These are phyloP conservation scores for Physella acuta DNA, from an alignment of 1,140 invertebrate genomes.

Conservation along the genomic window DNA sequence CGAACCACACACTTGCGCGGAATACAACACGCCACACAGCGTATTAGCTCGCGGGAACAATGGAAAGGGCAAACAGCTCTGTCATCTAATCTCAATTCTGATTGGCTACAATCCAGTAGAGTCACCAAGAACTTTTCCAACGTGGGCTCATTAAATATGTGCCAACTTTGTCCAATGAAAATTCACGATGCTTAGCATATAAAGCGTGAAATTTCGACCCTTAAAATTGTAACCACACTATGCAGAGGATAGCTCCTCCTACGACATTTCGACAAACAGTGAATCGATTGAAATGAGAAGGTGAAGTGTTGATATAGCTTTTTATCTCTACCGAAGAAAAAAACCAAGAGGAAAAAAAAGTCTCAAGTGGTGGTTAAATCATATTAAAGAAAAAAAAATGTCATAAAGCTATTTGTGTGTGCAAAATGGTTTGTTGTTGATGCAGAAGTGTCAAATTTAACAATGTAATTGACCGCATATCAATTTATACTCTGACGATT, in stretches of 20 bases:
- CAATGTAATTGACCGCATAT: too few relatives aligned
- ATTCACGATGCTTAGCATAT: background rate
- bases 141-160: conserved; percentile 27
- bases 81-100: conserved; percentile 44
- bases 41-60: conserved; percentile 32
- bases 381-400: too few relatives aligned
- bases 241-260: background rate
- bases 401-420: too few relatives aligned
- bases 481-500: too few relatives aligned
- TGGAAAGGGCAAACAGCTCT: conserved; percentile 47
- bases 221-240: background rate
- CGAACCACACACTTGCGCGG: conserved; percentile 39
- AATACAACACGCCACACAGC: conserved; percentile 40
- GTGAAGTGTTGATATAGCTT: too few relatives aligned
- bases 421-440: too few relatives aligned
- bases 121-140: background rate
- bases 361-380: too few relatives aligned
- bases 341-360: too few relatives aligned
- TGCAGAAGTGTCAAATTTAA: too few relatives aligned
- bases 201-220: conserved; percentile 26
- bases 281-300: conserved; percentile 8
- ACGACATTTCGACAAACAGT: conserved; percentile 6
- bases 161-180: conserved; percentile 11
- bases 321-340: too few relatives aligned
- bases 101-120: conserved; percentile 30